These are phyloP conservation scores for Marcusenius ussheri DNA, from an alignment of 2,113 vertebrate genomes.

Conservation along the genomic window DNA sequence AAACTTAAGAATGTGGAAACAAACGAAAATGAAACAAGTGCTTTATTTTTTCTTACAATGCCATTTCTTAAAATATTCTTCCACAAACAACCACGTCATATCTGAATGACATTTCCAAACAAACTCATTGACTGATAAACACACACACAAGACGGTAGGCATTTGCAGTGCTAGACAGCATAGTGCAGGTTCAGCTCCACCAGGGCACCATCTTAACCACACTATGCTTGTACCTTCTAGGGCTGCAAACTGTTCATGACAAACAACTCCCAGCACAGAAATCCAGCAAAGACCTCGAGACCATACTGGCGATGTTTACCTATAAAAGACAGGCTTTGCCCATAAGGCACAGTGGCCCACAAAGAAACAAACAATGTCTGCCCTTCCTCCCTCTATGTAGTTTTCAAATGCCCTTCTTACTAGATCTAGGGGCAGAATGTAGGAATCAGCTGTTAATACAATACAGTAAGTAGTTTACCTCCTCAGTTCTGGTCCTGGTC, in stretches of 20 bases:
- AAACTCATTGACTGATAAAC: neutral
- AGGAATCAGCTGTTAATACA: neutral
- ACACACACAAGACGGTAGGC: neutral
- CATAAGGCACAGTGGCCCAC: neutral
- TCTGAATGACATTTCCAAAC: neutral
- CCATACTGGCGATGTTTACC: neutral
- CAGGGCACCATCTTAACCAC: neutral
- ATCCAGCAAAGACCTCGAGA: neutral
- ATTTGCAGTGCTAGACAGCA: neutral
- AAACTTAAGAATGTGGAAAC: neutral
- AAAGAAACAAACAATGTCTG: neutral
- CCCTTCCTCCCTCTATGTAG: neutral
- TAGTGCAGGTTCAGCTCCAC: neutral
- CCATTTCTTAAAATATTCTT: neutral
- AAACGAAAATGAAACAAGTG: neutral
- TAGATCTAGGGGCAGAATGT: neutral
- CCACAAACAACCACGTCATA: neutral
- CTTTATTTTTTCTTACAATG: neutral
- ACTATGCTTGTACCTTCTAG: neutral
- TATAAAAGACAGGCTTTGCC: neutral
- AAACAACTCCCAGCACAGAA: neutral
- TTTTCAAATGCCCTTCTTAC: neutral
- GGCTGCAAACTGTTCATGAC: neutral
- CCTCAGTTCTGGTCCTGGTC: neutral
- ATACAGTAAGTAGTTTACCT: neutral